A percentile compares a stretch with the other conserved stretches of the same genome.
phyloP scores from a whole-genome alignment of 2,888 invertebrate species.

The Caradrina clavipalpis region DNA sequence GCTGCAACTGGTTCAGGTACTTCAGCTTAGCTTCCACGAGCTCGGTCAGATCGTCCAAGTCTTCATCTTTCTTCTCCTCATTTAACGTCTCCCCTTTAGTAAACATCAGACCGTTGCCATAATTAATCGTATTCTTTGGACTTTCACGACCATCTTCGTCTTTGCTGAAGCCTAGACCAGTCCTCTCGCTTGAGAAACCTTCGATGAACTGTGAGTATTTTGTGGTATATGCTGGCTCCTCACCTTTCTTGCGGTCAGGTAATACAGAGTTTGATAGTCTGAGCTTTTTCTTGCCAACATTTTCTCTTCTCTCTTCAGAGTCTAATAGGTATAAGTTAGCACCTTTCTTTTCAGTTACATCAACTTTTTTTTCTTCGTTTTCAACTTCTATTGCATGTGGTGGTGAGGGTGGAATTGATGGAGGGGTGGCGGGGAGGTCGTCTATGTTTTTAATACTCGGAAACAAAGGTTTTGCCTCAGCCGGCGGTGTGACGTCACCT shows the following conservation, averaged over 20 bases:
- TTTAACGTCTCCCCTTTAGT: constrained; percentile 89
- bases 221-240: constrained; percentile 83
- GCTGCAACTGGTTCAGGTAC: constrained; percentile 87
- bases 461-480: constrained; percentile 74
- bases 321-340: constrained; percentile 82
- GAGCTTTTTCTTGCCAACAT: constrained; percentile 80
- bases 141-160: constrained; percentile 71
- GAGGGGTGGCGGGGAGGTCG: constrained; percentile 68
- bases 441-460: constrained; percentile 74
- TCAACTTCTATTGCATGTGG: constrained; percentile 64
- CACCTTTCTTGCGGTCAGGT: constrained; percentile 77
- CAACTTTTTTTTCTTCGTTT: constrained; percentile 65
- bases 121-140: constrained; percentile 82
- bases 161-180: constrained; percentile 87
- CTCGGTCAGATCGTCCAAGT: constrained; percentile 80
- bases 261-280: constrained; percentile 86
- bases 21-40: constrained; percentile 89
- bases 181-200: constrained; percentile 84
- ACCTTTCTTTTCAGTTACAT: constrained; percentile 77
- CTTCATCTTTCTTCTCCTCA: constrained; percentile 82
- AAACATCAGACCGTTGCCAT: constrained; percentile 86
- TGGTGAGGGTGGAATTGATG: constrained; percentile 64
- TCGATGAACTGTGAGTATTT: constrained; percentile 87
- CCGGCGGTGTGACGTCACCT: constrained; percentile 70
- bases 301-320: constrained; percentile 72